Evolutionary conservation across 1,140 invertebrate genomes (phyloP).

Genomic region (Ruditapes philippinarum): DNA sequence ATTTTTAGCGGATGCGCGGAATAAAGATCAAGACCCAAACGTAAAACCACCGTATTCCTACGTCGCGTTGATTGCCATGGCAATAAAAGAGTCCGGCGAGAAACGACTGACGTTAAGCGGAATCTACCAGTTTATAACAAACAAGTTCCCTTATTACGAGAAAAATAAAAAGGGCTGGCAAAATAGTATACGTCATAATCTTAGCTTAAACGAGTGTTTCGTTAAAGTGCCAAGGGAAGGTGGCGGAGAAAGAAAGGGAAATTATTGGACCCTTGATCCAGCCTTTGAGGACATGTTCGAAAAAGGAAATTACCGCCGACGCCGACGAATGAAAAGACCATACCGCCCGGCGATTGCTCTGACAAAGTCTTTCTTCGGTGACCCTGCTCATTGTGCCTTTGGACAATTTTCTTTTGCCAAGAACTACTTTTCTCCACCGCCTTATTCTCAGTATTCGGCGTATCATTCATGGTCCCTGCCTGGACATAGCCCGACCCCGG

Average conservation of each 20-base stretch:
- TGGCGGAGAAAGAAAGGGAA: slow-evolving; percentile 85
- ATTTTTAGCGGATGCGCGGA: slow-evolving; percentile 52
- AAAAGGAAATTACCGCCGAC: slow-evolving; percentile 85
- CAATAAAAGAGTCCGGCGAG: slow-evolving; percentile 88
- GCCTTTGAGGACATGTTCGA: slow-evolving; percentile 87
- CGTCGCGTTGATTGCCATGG: slow-evolving; percentile 90
- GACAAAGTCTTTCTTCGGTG: slow-evolving; percentile 82
- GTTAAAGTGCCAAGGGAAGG: slow-evolving; percentile 86
- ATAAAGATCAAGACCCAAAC: slow-evolving; percentile 80
- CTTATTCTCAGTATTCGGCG: slow-evolving; percentile 82
- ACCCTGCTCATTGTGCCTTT: slow-evolving; percentile 78
- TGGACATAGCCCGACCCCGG: slow-evolving; percentile 69
- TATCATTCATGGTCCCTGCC: slow-evolving; percentile 80
- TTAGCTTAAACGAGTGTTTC: slow-evolving; percentile 86
- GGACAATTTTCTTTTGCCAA: slow-evolving; percentile 83
- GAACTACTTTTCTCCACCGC: slow-evolving; percentile 80
- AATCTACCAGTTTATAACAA: slow-evolving; percentile 85
- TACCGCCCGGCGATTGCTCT: slow-evolving; percentile 82
- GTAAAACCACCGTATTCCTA: slow-evolving; percentile 89
- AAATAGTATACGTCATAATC: slow-evolving; percentile 86
- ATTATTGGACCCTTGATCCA: slow-evolving; percentile 86
- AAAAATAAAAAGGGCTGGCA: slow-evolving; percentile 86
- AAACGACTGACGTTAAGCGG: slow-evolving; percentile 88
- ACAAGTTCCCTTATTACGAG: slow-evolving; percentile 86
- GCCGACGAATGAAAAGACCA: slow-evolving; percentile 83